phyloP scores from a whole-genome alignment of 2,888 invertebrate genomes.

The Nymphalis c-album region DNA sequence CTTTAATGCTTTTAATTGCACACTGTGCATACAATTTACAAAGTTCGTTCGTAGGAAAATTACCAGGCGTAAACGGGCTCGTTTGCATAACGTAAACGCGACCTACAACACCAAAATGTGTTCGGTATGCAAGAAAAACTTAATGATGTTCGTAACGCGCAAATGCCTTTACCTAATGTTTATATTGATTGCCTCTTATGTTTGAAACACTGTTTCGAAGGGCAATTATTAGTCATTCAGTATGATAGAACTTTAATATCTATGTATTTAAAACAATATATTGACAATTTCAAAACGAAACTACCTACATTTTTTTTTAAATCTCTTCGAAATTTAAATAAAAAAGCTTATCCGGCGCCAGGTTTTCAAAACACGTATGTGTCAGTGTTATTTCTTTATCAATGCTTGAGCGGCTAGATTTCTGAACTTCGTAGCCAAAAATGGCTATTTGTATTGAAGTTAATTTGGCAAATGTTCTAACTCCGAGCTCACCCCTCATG shows the following conservation, averaged over 20 bases:
- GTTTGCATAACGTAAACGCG: constrained; percentile 14
- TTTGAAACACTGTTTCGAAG: no score
- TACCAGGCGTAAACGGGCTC: constrained; percentile 20
- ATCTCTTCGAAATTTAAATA: no score
- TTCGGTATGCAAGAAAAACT: constrained; percentile 29
- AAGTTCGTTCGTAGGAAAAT: constrained; percentile 29
- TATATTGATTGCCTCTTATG: constrained; percentile 8
- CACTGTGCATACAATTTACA: constrained; percentile 9
- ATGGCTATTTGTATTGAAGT: not conserved
- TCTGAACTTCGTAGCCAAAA: constrained; percentile 1
- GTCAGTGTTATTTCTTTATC: not conserved
- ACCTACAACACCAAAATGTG: constrained; percentile 31
- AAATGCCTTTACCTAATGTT: constrained; percentile 15
- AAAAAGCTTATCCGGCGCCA: no score
- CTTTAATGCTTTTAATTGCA: constrained; percentile 1
- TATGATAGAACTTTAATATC: no score
- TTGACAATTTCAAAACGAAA: no score
- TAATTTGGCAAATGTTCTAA: constrained; percentile 12
- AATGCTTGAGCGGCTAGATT: not conserved
- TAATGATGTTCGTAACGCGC: constrained; percentile 23
- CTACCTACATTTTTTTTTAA: no score
- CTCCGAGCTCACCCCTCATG: not conserved
- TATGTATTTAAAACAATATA: no score
- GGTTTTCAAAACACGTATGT: not conserved
- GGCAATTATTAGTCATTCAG: no score